Evolutionary conservation across 1,140 invertebrate species (phyloP), one percentile per base, ranked within the genome.

Genomic region (Caenorhabditis inopinata): DNA sequence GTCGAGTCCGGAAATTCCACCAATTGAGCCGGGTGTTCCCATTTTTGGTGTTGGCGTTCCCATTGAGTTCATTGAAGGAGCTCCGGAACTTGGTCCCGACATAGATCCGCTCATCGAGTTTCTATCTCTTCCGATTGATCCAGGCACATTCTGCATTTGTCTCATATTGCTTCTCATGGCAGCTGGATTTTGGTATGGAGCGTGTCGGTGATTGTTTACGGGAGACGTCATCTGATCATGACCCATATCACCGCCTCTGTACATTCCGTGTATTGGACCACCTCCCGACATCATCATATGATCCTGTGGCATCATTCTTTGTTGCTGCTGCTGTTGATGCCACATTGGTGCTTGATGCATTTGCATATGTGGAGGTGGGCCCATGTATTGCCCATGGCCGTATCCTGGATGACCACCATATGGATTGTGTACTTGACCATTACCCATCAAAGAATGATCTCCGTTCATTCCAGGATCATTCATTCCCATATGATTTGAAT

Each of bases 1-100:
- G 35, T 83, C 83, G 27, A 83, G 45, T 14, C 78, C 78, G 2
- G 58, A 47, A 16, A 78, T 9, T 32, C 79, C 74, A n/a, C 79
- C 48, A 12, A 45, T 46, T n/a, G 29, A 73, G 32, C 32, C 62
- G 0, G 46, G 46, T 74, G 46, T 45, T 79, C 58, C 73, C 62
- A 47, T 51, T 74, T 45, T 58, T 21, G 25, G 78, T 32, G 5
- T 32, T 5, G 58, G 78, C 21, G 62, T 74, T 42, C 47, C 78
- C 78, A 58, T 68, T 23, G 58, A 18, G 23, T 68, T 68, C 58
- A 68, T 42, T 25, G 58, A 38, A 16, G 58, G 58, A 1, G 58
- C 58, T 9, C 58, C 58, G 23, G 58, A 68, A 68, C 32, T 42
- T 42, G 58, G 58, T 7, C 51, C 51, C n/a, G 51, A 58, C 77